A percentile compares a stretch with the other conserved stretches of the same genome.
phyloP scores from a whole-genome alignment of 1,140 invertebrate species.

The Drosophila micromelanica region DNA sequence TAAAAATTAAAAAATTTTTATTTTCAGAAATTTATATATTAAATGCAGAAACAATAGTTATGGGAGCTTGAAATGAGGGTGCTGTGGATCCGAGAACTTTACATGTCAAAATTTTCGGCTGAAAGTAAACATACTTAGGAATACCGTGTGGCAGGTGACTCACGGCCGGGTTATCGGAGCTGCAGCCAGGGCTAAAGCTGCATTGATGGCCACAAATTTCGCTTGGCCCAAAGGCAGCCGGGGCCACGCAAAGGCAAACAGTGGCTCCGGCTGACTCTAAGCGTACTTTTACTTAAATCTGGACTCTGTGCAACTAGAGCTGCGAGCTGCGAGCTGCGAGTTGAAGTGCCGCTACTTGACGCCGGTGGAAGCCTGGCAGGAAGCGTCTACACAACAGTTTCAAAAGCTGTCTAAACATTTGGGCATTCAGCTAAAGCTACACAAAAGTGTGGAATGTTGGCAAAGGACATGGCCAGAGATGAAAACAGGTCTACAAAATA shows the following conservation, averaged over 20 bases:
- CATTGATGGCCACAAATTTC: constrained; percentile 51
- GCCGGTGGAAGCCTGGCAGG: neutral
- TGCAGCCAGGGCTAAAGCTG: constrained; percentile 6
- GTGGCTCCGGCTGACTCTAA: constrained; percentile 66
- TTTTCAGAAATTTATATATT: no score
- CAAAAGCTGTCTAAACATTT: constrained; percentile 34
- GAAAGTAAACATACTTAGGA: no score
- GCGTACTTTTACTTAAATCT: constrained; percentile 69
- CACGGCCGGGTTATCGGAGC: neutral
- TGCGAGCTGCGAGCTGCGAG: neutral
- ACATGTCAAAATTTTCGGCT: no score
- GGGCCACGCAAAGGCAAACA: constrained; percentile 50
- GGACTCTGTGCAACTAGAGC: constrained; percentile 22
- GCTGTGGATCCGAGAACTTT: no score
- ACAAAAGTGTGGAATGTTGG: constrained; percentile 13
- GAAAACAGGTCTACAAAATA: neutral
- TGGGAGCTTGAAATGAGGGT: no score
- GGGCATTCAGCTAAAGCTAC: constrained; percentile 23
- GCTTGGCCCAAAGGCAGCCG: constrained; percentile 30
- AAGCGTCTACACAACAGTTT: constrained; percentile 20
- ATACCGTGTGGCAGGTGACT: constrained; percentile 25
- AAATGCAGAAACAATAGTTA: no score
- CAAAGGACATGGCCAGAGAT: constrained; percentile 13
- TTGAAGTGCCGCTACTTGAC: constrained; percentile 14
- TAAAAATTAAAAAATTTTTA: no score